phyloP scores from a whole-genome alignment of 2,113 vertebrate genomes.

The Coracopsis vasa region DNA sequence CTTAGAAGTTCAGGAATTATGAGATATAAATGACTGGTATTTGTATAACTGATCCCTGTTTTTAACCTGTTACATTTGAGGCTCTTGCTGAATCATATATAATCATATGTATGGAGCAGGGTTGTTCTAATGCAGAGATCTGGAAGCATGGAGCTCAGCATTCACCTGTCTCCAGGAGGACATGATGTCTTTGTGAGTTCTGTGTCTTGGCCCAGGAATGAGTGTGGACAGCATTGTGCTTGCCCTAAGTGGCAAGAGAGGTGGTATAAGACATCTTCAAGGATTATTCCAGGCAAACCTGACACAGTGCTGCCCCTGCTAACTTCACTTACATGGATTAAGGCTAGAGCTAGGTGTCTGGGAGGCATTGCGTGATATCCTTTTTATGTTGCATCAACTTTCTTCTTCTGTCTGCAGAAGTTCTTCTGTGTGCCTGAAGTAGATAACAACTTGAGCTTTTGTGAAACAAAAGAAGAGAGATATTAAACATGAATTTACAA shows the following conservation, averaged over 20 bases:
- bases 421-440: background rate
- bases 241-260: background rate
- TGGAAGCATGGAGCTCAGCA: background rate
- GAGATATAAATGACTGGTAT: background rate
- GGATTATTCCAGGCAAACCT: background rate
- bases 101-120: background rate
- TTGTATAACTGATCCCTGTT: background rate
- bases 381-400: background rate
- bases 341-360: background rate
- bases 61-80: background rate
- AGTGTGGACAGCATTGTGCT: background rate
- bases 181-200: accelerated
- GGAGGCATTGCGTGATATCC: background rate
- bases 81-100: background rate
- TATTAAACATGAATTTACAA: background rate
- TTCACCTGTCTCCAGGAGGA: background rate
- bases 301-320: background rate
- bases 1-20: background rate
- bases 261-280: background rate
- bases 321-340: background rate
- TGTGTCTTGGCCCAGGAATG: background rate
- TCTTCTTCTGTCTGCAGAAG: background rate
- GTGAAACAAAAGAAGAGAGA: background rate
- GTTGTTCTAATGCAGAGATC: background rate
- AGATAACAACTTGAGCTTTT: background rate